These are phyloP conservation scores for Drosophila nigrodunni DNA, from an alignment of 1,140 invertebrate genomes.

Conservation along the genomic window DNA sequence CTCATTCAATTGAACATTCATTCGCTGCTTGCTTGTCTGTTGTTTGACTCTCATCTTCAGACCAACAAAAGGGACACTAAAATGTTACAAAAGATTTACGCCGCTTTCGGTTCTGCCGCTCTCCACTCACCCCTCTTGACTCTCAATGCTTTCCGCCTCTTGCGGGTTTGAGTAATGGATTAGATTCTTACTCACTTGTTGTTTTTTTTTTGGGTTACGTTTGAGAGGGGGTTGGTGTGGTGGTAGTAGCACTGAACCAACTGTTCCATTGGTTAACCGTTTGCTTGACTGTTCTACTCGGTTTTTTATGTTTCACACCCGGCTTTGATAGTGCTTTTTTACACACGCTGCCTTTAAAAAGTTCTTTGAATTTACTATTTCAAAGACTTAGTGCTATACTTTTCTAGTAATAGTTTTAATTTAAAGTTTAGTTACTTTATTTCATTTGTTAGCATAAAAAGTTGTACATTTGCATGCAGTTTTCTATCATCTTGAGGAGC, in stretches of 20 bases:
- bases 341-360: not conserved
- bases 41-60: slow-evolving; percentile 35
- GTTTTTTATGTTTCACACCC: slow-evolving; percentile 14
- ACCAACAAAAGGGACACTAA: slow-evolving; percentile 55
- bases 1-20: slow-evolving; percentile 46
- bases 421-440: no score
- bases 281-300: slow-evolving; percentile 3
- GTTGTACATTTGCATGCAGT: no score
- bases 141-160: slow-evolving; percentile 8
- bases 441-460: no score
- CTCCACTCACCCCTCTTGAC: no score
- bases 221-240: not conserved
- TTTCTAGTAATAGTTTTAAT: no score
- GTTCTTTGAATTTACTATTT: not conserved
- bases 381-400: no score
- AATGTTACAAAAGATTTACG: slow-evolving; percentile 78
- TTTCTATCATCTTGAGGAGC: no score
- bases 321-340: slow-evolving; percentile 28
- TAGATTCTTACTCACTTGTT: slow-evolving; percentile 80
- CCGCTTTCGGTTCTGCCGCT: slow-evolving; percentile 32
- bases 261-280: slow-evolving; percentile 16
- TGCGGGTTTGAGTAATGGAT: slow-evolving; percentile 80
- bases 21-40: slow-evolving; percentile 5
- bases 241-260: no score
- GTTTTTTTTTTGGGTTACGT: slow-evolving; percentile 1